Evolutionary conservation across 2,797 vertebrate genomes (phyloP).

Genomic region (Acanthurus tractus): DNA sequence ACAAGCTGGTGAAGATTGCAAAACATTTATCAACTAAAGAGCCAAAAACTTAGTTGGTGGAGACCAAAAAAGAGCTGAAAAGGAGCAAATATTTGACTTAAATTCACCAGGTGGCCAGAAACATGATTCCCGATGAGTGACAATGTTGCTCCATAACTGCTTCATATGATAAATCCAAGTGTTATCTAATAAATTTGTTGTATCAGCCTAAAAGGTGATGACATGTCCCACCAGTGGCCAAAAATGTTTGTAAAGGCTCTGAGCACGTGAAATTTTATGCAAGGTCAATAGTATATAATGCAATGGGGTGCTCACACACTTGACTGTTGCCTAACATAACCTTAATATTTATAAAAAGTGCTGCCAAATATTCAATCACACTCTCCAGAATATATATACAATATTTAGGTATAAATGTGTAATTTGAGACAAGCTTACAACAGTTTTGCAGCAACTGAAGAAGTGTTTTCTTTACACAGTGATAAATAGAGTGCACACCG

Average conservation of each 20-base stretch:
- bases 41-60: not conserved
- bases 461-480: slow-evolving; percentile 45
- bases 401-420: not conserved
- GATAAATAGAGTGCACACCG: slow-evolving; percentile 41
- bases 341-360: slow-evolving; percentile 37
- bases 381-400: slow-evolving; percentile 8
- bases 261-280: too few species aligned
- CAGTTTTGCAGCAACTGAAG: slow-evolving; percentile 24
- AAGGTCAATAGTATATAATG: not conserved
- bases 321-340: not conserved
- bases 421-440: slow-evolving; percentile 33
- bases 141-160: not conserved
- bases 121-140: not conserved
- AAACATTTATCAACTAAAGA: not conserved
- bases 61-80: slow-evolving; percentile 1
- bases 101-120: not conserved
- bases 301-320: not conserved
- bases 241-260: too few species aligned
- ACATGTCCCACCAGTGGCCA: not conserved
- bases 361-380: slow-evolving; percentile 48
- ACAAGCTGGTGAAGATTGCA: too few species aligned
- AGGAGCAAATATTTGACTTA: not conserved
- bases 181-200: not conserved
- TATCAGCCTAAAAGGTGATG: not conserved
- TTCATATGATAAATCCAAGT: not conserved